Conservation (phyloP, 2,888 invertebrate species). For the Lasioglossum marginatum region DNA sequence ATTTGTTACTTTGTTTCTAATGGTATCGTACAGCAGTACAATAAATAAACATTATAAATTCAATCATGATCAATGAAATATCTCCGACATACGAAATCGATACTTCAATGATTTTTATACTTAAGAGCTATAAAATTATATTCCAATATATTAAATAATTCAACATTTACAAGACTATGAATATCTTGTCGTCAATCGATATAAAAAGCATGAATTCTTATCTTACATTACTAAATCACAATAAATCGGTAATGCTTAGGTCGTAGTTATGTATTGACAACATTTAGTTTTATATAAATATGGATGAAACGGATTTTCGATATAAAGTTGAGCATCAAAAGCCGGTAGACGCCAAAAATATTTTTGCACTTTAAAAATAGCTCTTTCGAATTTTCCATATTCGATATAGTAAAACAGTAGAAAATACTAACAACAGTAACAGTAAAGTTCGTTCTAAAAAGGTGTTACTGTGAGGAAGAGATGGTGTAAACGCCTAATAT, state of each 20-base stretch:
- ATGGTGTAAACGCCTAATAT: slow-evolving; percentile 56
- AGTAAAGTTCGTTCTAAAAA: slow-evolving; percentile 59
- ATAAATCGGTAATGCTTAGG: slow-evolving; percentile 60
- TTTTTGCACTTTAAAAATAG: slow-evolving; percentile 38
- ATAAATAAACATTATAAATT: slow-evolving; percentile 50
- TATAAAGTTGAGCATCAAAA: slow-evolving; percentile 48
- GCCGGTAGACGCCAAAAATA: slow-evolving; percentile 38
- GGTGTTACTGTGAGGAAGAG: slow-evolving; percentile 46
- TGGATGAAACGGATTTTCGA: slow-evolving; percentile 28
- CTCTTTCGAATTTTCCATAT: slow-evolving; percentile 21
- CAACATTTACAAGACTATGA: slow-evolving; percentile 52
- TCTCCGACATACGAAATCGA: slow-evolving; percentile 24
- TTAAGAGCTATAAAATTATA: slow-evolving; percentile 46
- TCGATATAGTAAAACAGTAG: slow-evolving; percentile 37
- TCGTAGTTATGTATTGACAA: slow-evolving; percentile 44
- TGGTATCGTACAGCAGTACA: slow-evolving; percentile 38
- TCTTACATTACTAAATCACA: slow-evolving; percentile 65
- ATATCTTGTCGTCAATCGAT: slow-evolving; percentile 54
- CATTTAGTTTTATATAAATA: slow-evolving; percentile 39
- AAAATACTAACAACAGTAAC: slow-evolving; percentile 49
- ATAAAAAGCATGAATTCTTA: slow-evolving; percentile 54
- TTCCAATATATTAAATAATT: slow-evolving; percentile 53
- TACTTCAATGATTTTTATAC: slow-evolving; percentile 27
- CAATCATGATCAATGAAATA: slow-evolving; percentile 24
- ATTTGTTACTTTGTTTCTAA: slow-evolving; percentile 39